A percentile compares a stretch with the other conserved stretches of the same genome.
Evolutionary conservation across 2,888 invertebrate genomes (phyloP).

Genomic region (Brachyptera risi): DNA sequence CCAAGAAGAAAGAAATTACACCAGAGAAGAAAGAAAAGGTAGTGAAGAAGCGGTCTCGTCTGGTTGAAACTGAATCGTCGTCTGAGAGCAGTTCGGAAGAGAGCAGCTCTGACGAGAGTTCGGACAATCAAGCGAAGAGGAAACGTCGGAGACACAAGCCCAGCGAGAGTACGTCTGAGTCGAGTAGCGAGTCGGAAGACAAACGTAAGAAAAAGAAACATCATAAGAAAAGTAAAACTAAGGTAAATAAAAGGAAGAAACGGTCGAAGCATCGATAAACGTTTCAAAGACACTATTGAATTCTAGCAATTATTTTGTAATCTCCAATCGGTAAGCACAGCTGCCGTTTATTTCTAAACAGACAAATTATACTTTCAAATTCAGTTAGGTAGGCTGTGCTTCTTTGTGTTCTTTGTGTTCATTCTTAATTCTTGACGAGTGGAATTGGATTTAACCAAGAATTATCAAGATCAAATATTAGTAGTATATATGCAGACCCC

Average conservation of each 20-base stretch:
- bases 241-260: constrained; percentile 35
- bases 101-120: constrained; percentile 47
- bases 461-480: no score
- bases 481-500: no score
- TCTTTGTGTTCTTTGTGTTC: no score
- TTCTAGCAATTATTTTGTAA: no score
- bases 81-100: constrained; percentile 46
- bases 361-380: no score
- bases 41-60: constrained; percentile 53
- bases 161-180: constrained; percentile 35
- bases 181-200: constrained; percentile 32
- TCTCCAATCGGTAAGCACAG: no score
- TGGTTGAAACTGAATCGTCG: constrained; percentile 52
- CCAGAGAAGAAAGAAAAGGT: constrained; percentile 30
- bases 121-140: constrained; percentile 46
- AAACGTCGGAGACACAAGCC: constrained; percentile 58
- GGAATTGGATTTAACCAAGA: no score
- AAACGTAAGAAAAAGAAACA: constrained; percentile 33
- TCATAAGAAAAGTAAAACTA: constrained; percentile 29
- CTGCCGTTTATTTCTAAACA: no score
- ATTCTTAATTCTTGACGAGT: no score
- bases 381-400: no score
- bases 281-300: no score
- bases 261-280: constrained; percentile 34
- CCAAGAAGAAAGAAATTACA: constrained; percentile 22